Evolutionary conservation across 2,888 invertebrate genomes (phyloP).

Genomic region (Heliothis peltigera): DNA sequence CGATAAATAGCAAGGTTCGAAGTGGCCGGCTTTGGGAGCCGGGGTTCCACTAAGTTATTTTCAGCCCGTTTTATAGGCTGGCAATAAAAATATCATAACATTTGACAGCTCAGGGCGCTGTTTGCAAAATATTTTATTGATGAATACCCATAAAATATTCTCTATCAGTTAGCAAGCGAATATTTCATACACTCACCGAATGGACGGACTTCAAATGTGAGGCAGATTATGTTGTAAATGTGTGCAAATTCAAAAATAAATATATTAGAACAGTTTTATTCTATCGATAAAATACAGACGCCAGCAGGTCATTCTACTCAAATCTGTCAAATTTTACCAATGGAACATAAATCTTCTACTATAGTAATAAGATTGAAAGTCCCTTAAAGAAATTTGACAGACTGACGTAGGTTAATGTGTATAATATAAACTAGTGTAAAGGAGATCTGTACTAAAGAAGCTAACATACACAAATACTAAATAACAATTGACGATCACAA

Average conservation of each 20-base stretch:
- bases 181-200: slow-evolving; percentile 46
- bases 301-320: no score
- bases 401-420: no score
- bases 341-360: no score
- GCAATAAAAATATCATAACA: slow-evolving; percentile 66
- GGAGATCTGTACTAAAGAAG: background rate
- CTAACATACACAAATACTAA: background rate
- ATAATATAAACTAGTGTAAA: no score
- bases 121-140: slow-evolving; percentile 63
- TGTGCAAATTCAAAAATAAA: background rate
- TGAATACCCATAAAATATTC: slow-evolving; percentile 56
- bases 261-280: background rate
- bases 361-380: no score
- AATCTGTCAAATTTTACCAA: no score
- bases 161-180: slow-evolving; percentile 55
- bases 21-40: slow-evolving; percentile 45
- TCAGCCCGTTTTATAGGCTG: slow-evolving; percentile 52
- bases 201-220: slow-evolving; percentile 3
- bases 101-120: slow-evolving; percentile 60
- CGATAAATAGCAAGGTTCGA: background rate
- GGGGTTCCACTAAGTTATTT: slow-evolving; percentile 47
- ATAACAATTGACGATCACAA: slow-evolving; percentile 2
- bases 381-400: no score
- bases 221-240: background rate
- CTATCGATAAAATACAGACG: background rate